A percentile compares a stretch with the other conserved stretches of the same genome.
phyloP scores from a whole-genome alignment of 1,140 invertebrate species.

The Archivesica marissinica region DNA sequence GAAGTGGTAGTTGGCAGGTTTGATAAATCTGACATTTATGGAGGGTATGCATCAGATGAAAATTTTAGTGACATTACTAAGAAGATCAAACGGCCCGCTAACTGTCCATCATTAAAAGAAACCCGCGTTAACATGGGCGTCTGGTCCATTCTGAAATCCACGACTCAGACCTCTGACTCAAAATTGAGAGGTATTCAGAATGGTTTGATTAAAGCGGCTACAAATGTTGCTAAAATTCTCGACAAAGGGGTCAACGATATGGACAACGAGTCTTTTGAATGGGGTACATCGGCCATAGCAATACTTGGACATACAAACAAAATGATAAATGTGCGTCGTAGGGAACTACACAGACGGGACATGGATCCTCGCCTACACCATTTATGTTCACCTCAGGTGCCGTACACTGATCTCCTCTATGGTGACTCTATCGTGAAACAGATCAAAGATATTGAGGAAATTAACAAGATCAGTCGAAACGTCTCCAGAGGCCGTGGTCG shows the following conservation, averaged over 20 bases:
- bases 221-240: background rate
- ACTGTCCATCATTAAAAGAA: conserved; percentile 25
- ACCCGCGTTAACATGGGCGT: conserved; percentile 43
- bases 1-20: conserved; percentile 29
- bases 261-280: background rate
- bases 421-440: no score
- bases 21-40: conserved; percentile 35
- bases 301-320: background rate
- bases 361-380: background rate
- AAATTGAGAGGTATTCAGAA: conserved; percentile 22
- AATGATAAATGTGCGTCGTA: background rate
- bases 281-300: background rate
- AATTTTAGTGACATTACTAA: conserved; percentile 25
- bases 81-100: conserved; percentile 1
- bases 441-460: no score
- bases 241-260: background rate
- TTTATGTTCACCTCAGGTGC: background rate
- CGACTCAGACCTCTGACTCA: background rate
- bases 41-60: conserved; percentile 25
- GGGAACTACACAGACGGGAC: background rate
- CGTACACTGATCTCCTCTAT: no score
- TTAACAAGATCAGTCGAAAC: no score
- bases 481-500: no score
- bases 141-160: conserved; percentile 29
- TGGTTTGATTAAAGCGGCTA: background rate